Evolutionary conservation across 2,113 vertebrate genomes (phyloP), one percentile per base, ranked within the genome.

Genomic region (Pavo muticus): DNA sequence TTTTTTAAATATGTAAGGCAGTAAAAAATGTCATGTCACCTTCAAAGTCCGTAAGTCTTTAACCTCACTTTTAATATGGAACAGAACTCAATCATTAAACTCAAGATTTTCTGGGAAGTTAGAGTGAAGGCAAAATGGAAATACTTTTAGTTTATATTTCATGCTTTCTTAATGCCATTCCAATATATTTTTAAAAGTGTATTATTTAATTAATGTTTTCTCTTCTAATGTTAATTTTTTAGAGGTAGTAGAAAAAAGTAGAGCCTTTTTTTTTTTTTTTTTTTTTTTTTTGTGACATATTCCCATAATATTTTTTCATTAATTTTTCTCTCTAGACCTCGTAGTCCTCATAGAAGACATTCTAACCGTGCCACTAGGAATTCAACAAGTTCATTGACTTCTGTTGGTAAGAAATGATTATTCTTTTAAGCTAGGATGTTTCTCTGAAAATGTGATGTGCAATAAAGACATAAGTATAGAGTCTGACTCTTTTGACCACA

Each of bases 291-390:
- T 8, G 7, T 77, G 72, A 19, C 54, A 57, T 23, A 8, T 7
- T 74, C 27, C 17, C 11, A 7, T 84, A 30, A 81, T 76, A 64
- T 92, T 54, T 85, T 16, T 94, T 81, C 12, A 0, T 68, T 52
- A 4, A 4, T 47, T 78, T 82, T 85, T 79, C 23, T n/a, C n/a
- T 92, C 73, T 91, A 99, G 99, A 96, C 97, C 98, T 70, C 98
- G 98, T 93, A 99, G 99, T 96, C 99, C 99, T 84, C 98, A 98
- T 18, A 95, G 95, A 60, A 97, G 98, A 92, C 97, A 98, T 91
- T 98, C 98, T 67, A 97, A 96, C 87, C 98, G 99, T 42, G 79
- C 98, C 94, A 90, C 95, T 85, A 98, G 98, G 91, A 98, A 98
- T 67, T 97, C 98, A 52, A 97, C 97, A 48, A 96, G 78, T 70